A percentile compares a stretch with the other conserved stretches of the same genome.
Conservation (phyloP, 30 jellyfish, hydroid and myxozoan genomes). For the Phacellophora camtschatica region DNA sequence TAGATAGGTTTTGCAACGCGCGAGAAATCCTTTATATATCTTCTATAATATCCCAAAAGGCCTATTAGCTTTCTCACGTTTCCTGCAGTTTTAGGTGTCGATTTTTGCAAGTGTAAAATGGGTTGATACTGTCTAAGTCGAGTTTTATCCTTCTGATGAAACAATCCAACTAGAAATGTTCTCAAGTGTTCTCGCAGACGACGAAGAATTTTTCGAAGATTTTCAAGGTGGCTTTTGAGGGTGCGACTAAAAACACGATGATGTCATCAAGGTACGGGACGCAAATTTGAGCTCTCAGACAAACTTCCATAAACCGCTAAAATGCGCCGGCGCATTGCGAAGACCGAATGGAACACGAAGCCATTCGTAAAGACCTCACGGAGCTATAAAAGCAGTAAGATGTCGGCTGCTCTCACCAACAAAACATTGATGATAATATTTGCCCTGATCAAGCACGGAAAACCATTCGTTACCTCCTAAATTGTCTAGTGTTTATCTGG, state of each 20-base stretch:
- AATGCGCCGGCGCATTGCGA: conserved; percentile 6
- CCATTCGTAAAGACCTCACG: conserved; percentile 30
- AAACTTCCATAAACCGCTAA: conserved; percentile 17
- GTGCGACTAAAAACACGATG: neutral
- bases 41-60: too few relatives aligned
- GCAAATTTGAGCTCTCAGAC: neutral
- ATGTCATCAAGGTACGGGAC: conserved; percentile 27
- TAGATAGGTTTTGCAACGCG: too few relatives aligned
- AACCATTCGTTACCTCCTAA: conserved; percentile 66
- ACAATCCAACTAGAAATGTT: too few relatives aligned
- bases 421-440: conserved; percentile 65
- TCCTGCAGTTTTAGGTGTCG: too few relatives aligned
- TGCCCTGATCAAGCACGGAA: conserved; percentile 54
- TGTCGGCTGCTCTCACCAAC: conserved; percentile 29
- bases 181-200: neutral
- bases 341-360: conserved; percentile 2
- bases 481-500: conserved; percentile 31
- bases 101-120: too few relatives aligned
- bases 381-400: conserved; percentile 55
- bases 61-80: too few relatives aligned
- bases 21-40: too few relatives aligned
- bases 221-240: neutral
- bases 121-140: too few relatives aligned
- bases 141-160: too few relatives aligned
- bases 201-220: neutral